Conservation (phyloP, 2,113 vertebrate species). For the Trochalopteron elliotii region DNA sequence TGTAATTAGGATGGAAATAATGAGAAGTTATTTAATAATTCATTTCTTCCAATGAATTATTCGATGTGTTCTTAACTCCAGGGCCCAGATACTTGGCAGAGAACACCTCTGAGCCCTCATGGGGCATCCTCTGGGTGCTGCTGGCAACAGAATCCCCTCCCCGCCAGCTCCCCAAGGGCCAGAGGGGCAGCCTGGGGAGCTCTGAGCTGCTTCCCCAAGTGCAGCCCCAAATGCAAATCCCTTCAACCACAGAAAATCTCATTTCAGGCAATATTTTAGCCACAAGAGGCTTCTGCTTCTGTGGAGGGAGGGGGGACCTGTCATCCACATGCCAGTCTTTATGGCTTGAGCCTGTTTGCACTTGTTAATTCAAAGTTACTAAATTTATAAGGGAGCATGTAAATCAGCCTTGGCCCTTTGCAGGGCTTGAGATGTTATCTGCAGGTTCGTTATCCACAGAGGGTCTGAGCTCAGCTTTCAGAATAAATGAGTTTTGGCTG, state of each 20-base stretch:
- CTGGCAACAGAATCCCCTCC: rapidly evolving
- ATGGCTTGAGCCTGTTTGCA: neutral
- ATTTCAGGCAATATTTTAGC: neutral
- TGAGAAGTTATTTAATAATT: conserved; percentile 13
- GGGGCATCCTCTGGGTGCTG: neutral
- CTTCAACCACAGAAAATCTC: neutral
- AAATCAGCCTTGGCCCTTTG: neutral
- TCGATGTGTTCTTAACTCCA: neutral
- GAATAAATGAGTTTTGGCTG: neutral
- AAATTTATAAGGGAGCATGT: neutral
- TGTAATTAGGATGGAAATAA: conserved; percentile 22
- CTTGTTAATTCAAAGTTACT: neutral
- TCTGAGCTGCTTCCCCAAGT: neutral
- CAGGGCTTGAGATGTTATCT: neutral
- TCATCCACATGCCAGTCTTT: rapidly evolving
- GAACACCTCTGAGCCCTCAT: neutral
- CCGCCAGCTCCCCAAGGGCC: rapidly evolving
- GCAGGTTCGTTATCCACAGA: neutral
- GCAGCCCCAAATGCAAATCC: neutral
- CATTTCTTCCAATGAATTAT: neutral
- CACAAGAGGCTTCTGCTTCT: neutral
- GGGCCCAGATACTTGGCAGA: neutral
- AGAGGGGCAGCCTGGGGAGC: neutral
- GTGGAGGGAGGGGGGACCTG: neutral
- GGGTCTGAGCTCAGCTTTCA: neutral